A percentile compares a stretch with the other conserved stretches of the same genome.
Conservation (phyloP, 2,888 invertebrate genomes). For the Pteria penguin region DNA sequence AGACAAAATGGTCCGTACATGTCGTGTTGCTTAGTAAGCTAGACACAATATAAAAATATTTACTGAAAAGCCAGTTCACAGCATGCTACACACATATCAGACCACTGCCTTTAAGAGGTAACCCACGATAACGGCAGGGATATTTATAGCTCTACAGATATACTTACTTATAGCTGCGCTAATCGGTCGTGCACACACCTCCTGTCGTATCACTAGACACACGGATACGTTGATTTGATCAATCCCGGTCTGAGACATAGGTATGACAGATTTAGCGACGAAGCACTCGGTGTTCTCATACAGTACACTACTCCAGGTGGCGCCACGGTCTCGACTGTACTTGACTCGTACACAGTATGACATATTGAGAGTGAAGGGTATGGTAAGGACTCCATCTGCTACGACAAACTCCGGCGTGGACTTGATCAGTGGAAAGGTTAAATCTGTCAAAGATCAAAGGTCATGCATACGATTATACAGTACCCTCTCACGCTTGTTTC, state of each 20-base stretch:
- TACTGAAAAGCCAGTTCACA: no score
- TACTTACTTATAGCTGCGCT: constrained; percentile 65
- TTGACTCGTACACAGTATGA: constrained; percentile 68
- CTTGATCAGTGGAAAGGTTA: constrained; percentile 62
- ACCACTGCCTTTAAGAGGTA: no score
- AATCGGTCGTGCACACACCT: constrained; percentile 70
- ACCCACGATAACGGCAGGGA: no score
- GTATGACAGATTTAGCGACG: constrained; percentile 39
- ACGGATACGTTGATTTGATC: constrained; percentile 67
- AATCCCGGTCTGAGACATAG: constrained; percentile 52
- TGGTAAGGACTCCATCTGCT: constrained; percentile 49
- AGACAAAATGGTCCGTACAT: no score
- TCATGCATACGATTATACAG: no score
- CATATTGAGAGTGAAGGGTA: constrained; percentile 55
- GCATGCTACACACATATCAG: no score
- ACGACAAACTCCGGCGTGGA: constrained; percentile 57
- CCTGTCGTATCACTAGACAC: constrained; percentile 67
- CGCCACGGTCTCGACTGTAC: constrained; percentile 53
- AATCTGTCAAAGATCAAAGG: no score
- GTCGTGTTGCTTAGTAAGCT: no score
- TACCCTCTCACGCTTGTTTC: no score
- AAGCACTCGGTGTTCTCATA: constrained; percentile 49
- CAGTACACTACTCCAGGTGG: constrained; percentile 55
- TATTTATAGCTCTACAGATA: no score
- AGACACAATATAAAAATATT: no score